Percentiles rank a stretch among this genome's conserved stretches.
Conservation (phyloP, 2,888 invertebrate species). For the Philaethria dido region DNA sequence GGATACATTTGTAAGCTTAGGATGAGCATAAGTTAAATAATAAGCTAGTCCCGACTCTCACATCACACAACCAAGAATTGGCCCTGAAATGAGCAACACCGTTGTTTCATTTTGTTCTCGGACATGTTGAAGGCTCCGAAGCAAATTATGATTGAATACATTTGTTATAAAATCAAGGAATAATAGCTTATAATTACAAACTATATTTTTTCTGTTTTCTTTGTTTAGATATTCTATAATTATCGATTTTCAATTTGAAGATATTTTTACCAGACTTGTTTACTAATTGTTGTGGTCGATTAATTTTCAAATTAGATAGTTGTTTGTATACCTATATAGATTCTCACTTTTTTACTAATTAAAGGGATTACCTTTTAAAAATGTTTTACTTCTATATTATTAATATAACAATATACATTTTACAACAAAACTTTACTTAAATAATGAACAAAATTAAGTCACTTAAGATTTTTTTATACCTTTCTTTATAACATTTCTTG, state of each 20-base stretch:
- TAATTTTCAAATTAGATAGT: no score
- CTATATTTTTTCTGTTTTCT: background rate
- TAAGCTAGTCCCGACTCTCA: background rate
- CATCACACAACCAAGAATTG: background rate
- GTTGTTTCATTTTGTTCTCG: background rate
- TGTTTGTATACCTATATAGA: no score
- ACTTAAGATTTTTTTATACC: no score
- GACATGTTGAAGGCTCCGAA: slow-evolving; percentile 9
- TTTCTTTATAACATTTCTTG: no score
- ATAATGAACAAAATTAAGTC: no score
- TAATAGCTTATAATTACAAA: slow-evolving; percentile 1
- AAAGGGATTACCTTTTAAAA: no score
- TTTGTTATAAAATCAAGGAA: background rate
- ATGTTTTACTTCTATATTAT: no score
- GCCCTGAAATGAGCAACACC: background rate
- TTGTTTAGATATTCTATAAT: background rate
- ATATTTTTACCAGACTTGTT: background rate
- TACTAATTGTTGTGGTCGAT: no score
- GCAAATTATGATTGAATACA: slow-evolving; percentile 1
- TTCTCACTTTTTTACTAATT: no score
- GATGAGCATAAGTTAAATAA: background rate
- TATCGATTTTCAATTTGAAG: background rate
- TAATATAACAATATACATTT: no score
- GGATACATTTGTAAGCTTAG: background rate
- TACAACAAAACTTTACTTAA: no score